Evolutionary conservation across 2,888 invertebrate genomes (phyloP).

Genomic region (Drosophila demipolita): DNA sequence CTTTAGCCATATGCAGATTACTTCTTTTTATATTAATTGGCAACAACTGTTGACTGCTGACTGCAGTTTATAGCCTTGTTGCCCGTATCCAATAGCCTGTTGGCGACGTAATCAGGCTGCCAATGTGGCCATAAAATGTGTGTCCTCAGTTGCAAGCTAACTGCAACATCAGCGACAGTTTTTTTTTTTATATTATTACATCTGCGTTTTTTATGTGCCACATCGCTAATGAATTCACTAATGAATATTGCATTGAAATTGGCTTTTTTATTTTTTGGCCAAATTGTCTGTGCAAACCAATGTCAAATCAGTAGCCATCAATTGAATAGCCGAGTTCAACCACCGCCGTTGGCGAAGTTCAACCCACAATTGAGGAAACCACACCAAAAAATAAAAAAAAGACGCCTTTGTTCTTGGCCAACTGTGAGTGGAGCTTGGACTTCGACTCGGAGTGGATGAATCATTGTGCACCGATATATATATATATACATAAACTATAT

Average conservation of each 20-base stretch:
- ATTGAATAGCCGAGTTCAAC: slow-evolving; percentile 53
- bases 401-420: slow-evolving; percentile 56
- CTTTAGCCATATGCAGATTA: slow-evolving; percentile 42
- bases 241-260: slow-evolving; percentile 41
- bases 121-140: slow-evolving; percentile 67
- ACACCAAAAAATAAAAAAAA: neutral
- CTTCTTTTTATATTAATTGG: slow-evolving; percentile 67
- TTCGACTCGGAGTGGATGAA: slow-evolving; percentile 39
- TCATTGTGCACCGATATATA: slow-evolving; percentile 24
- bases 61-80: neutral
- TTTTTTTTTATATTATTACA: slow-evolving; percentile 39
- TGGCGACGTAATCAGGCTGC: slow-evolving; percentile 61
- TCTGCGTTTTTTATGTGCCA: slow-evolving; percentile 42
- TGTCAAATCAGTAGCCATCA: slow-evolving; percentile 22
- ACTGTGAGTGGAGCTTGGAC: slow-evolving; percentile 27
- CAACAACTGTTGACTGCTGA: slow-evolving; percentile 35
- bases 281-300: slow-evolving; percentile 16
- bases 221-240: slow-evolving; percentile 73
- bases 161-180: slow-evolving; percentile 10
- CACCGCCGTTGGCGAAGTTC: slow-evolving; percentile 67
- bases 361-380: slow-evolving; percentile 56
- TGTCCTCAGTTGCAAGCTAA: slow-evolving; percentile 55
- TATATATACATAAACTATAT: neutral
- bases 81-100: slow-evolving; percentile 6
- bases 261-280: slow-evolving; percentile 11